Conservation (phyloP, 2,113 vertebrate species). For the Lampris megalopsis region DNA sequence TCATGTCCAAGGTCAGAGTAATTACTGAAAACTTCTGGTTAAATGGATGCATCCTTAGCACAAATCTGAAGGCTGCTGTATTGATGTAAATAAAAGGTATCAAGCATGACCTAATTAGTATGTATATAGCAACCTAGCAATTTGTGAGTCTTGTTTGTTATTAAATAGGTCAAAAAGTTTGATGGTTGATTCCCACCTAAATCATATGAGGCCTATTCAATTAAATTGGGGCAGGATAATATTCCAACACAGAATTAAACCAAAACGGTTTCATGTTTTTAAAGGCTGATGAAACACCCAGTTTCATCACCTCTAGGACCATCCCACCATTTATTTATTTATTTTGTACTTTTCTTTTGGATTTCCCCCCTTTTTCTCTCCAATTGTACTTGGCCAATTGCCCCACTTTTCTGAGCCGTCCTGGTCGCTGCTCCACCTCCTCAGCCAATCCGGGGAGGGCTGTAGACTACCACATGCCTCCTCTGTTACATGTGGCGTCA, state of each 20-base stretch:
- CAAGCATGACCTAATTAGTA: slow-evolving; percentile 41
- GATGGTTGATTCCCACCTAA: background rate
- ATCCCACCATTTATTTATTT: too few relatives aligned
- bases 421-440: too few relatives aligned
- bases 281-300: too few relatives aligned
- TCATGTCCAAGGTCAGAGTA: slow-evolving; percentile 62
- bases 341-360: too few relatives aligned
- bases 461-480: too few relatives aligned
- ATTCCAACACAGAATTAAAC: background rate
- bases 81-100: slow-evolving; percentile 31
- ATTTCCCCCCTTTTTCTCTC: too few relatives aligned
- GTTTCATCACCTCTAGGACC: too few relatives aligned
- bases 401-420: too few relatives aligned
- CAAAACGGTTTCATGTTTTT: too few relatives aligned
- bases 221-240: slow-evolving; percentile 9
- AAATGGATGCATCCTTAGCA: slow-evolving; percentile 17
- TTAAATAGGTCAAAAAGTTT: background rate
- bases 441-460: too few relatives aligned
- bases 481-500: too few relatives aligned
- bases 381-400: too few relatives aligned
- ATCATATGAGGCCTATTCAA: slow-evolving; percentile 10
- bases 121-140: slow-evolving; percentile 16
- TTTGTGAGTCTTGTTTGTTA: slow-evolving; percentile 1
- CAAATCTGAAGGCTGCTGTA: background rate
- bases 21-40: slow-evolving; percentile 51